Percentiles rank a stretch among this genome's conserved stretches.
Evolutionary conservation across 2,113 vertebrate genomes (phyloP).

Genomic region (Gobiocypris rarus): DNA sequence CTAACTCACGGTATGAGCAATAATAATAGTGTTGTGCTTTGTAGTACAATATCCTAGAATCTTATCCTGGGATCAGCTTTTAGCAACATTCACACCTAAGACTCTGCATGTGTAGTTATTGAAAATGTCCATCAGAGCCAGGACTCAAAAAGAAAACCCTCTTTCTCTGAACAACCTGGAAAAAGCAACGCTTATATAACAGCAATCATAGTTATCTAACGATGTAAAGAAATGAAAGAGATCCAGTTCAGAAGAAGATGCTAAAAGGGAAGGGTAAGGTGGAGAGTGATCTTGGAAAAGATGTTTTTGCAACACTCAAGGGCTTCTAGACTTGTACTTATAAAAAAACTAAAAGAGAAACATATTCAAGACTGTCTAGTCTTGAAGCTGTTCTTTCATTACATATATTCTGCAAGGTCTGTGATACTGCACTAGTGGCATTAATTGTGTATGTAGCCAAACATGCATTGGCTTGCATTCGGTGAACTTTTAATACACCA

Average conservation of each 20-base stretch:
- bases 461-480: conserved; percentile 3
- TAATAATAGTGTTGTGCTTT: neutral
- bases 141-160: neutral
- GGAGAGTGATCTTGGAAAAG: neutral
- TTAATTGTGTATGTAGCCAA: neutral
- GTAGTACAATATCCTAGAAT: neutral
- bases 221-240: neutral
- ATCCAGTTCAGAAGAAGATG: conserved; percentile 1
- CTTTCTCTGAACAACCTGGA: neutral
- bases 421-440: neutral
- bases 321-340: neutral
- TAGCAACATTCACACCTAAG: neutral
- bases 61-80: neutral
- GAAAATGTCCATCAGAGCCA: neutral
- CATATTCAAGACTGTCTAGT: neutral
- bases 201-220: neutral
- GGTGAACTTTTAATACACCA: conserved; percentile 20
- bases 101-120: neutral
- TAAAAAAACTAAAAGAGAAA: neutral
- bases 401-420: neutral
- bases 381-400: neutral
- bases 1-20: neutral
- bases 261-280: too few relatives aligned
- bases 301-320: neutral
- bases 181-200: neutral